Evolutionary conservation across 2,113 vertebrate genomes (phyloP), one percentile per base, ranked within the genome.

Genomic region (Microtus richardsoni): DNA sequence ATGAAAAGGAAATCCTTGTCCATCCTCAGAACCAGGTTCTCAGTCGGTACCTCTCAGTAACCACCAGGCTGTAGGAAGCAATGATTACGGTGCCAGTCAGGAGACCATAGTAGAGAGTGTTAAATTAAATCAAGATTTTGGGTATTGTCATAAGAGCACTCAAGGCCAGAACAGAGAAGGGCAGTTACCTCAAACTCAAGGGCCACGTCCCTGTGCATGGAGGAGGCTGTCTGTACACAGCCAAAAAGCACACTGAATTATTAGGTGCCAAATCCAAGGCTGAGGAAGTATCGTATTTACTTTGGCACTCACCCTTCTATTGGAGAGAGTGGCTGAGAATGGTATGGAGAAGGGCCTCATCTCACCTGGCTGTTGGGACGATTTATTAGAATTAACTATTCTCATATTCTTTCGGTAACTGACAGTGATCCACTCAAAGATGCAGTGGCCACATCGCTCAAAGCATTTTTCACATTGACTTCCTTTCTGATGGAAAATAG

Each of bases 401-500:
- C 78, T 79, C 79, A 82, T 8, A 30, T 14, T 89, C 68, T 89
- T 36, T 96, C 36, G 60, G 41, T 66, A 10, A 93, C 52, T 26
- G 49, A 70, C 16, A 79, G 77, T 24, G 52, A 95, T 39, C 89
- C 64, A 64, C 62, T 44, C 58, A 47, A 93, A 94, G 89, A 89
- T 9, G 93, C 2, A 60, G 70, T 11, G 66, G 36, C 30, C 64
- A 91, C 11, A 22, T 86, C 14, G 9, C 62, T 85, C 77, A 41
- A 90, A 44, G 84, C 26, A 47, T 28, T n/a, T n/a, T 39, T 92
- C 64, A 39, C 36, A 16, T 68, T 62, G 85, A 44, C 7, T 54
- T 83, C 60, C 54, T 80, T 94, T 87, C 52, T 68, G 26, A 14
- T 47, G 49, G 93, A 52, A 93, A 82, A 88, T 54, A 87, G 79